Evolutionary conservation across 2,113 vertebrate genomes (phyloP).

Genomic region (Odontesthes bonariensis): DNA sequence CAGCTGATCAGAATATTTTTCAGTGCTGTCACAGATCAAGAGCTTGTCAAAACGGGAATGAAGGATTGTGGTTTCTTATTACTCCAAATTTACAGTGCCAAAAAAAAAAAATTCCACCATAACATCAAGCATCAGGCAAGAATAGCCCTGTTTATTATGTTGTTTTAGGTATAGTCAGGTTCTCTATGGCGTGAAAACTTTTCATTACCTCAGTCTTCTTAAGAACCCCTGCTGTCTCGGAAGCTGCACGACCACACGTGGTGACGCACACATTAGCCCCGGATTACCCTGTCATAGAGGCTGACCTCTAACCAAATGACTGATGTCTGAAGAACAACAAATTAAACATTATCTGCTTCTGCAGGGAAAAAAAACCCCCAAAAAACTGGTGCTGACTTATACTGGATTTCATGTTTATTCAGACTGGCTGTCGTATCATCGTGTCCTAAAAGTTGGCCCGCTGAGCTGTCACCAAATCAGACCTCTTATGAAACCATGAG

Average conservation of each 20-base stretch:
- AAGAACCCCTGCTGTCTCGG: slow-evolving; percentile 16
- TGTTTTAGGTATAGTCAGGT: background rate
- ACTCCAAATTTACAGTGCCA: no score
- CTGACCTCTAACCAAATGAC: slow-evolving; percentile 2
- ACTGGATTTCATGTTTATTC: background rate
- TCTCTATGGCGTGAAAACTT: background rate
- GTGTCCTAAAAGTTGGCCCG: slow-evolving; percentile 4
- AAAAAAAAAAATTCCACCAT: no score
- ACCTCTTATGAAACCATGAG: slow-evolving; percentile 32
- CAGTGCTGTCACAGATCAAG: background rate
- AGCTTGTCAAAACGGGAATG: background rate
- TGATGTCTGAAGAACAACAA: slow-evolving; percentile 8
- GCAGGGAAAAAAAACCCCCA: background rate
- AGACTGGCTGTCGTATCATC: background rate
- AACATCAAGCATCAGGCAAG: background rate
- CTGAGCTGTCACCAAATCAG: slow-evolving; percentile 1
- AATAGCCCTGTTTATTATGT: background rate
- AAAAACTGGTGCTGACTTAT: slow-evolving; percentile 33
- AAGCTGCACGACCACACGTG: background rate
- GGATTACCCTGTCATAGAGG: background rate
- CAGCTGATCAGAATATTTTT: background rate
- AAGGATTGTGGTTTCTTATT: no score
- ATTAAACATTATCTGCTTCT: slow-evolving; percentile 12
- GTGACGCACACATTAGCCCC: background rate
- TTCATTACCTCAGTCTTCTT: background rate